A percentile compares a stretch with the other conserved stretches of the same genome.
phyloP scores from a whole-genome alignment of 1,140 invertebrate genomes.

The Venturia canescens region DNA sequence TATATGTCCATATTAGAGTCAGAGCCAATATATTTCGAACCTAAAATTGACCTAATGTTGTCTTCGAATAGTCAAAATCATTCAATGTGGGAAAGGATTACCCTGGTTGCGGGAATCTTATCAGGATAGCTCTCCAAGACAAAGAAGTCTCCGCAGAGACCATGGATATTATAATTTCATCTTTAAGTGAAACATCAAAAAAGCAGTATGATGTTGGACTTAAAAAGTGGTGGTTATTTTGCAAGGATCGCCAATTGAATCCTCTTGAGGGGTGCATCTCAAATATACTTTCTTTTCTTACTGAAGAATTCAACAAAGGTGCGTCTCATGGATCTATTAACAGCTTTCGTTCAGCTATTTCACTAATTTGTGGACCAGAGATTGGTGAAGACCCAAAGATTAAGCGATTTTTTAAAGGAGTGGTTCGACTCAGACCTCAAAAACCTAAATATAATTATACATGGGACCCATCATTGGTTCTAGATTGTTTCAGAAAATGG shows the following conservation, averaged over 20 bases:
- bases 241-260: constrained; percentile 38
- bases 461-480: constrained; percentile 60
- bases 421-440: constrained; percentile 54
- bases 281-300: constrained; percentile 48
- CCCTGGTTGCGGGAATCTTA: too few relatives aligned
- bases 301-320: background rate
- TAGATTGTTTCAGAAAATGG: constrained; percentile 54
- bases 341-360: constrained; percentile 50
- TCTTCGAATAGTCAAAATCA: too few relatives aligned
- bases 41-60: too few relatives aligned
- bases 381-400: constrained; percentile 51
- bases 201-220: constrained; percentile 57
- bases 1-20: too few relatives aligned
- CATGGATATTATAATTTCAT: constrained; percentile 53
- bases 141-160: constrained; percentile 47
- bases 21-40: too few relatives aligned
- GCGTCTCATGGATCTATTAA: constrained; percentile 57
- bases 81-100: constrained; percentile 7
- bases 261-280: background rate
- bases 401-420: constrained; percentile 61
- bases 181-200: constrained; percentile 54
- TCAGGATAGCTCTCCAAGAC: constrained; percentile 52
- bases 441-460: constrained; percentile 59
- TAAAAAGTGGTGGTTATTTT: constrained; percentile 52
- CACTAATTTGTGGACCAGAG: constrained; percentile 43